These are phyloP conservation scores for Papilio xuthus DNA, from an alignment of 1,140 invertebrate genomes.

Conservation along the genomic window DNA sequence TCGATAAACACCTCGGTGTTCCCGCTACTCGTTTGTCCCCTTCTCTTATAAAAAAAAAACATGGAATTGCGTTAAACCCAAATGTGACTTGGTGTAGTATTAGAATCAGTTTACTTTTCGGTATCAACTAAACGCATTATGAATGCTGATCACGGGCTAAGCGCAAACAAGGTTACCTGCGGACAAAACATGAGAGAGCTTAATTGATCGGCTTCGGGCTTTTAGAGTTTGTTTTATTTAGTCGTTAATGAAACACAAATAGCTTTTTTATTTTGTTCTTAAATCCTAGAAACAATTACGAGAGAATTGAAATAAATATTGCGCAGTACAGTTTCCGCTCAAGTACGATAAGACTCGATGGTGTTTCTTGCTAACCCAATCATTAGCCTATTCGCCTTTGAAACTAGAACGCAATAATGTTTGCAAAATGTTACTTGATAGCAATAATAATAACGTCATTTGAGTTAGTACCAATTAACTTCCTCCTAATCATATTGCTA, in stretches of 20 bases:
- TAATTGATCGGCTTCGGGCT: conserved; percentile 6
- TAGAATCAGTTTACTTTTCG: not conserved
- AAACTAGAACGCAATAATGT: conserved; percentile 5
- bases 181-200: not conserved
- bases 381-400: conserved; percentile 1
- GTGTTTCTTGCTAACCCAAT: conserved; percentile 4
- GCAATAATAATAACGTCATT: not conserved
- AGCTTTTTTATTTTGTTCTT: not conserved
- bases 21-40: too few species aligned
- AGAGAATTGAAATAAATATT: not conserved
- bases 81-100: not conserved
- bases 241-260: too few species aligned
- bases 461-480: not conserved
- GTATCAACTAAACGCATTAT: not conserved
- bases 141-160: not conserved
- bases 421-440: not conserved
- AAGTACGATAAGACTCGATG: not conserved
- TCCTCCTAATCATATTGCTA: too few species aligned
- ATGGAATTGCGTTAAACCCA: not conserved
- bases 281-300: not conserved
- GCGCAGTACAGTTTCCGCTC: not conserved
- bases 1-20: too few species aligned
- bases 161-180: not conserved
- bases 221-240: too few species aligned
- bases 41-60: too few species aligned